A percentile compares a stretch with the other conserved stretches of the same genome.
These are phyloP conservation scores for Etia nguti DNA, from an alignment of 2,113 vertebrate species.

Conservation along the genomic window DNA sequence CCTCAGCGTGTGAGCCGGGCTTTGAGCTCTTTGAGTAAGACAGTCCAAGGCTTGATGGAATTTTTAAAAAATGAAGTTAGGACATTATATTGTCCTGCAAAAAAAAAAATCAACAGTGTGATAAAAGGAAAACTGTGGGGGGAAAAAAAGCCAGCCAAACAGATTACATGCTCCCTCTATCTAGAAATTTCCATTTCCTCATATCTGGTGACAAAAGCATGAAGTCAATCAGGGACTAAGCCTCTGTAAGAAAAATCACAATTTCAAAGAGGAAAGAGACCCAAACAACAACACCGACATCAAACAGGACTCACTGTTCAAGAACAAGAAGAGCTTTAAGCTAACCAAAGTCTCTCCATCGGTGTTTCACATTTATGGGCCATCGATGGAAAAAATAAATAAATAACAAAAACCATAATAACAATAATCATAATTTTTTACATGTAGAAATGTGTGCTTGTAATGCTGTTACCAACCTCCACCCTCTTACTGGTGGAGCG, in stretches of 20 bases:
- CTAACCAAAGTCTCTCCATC: background rate
- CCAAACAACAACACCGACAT: constrained; percentile 26
- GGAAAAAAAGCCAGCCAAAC: constrained; percentile 13
- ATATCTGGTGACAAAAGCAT: constrained; percentile 28
- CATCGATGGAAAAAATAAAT: background rate
- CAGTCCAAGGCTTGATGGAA: constrained; percentile 46
- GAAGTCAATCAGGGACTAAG: constrained; percentile 28
- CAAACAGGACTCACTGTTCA: constrained; percentile 16
- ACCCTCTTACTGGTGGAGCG: background rate
- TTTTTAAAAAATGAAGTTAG: constrained; percentile 47
- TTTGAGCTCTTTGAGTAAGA: constrained; percentile 50
- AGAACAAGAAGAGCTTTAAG: background rate
- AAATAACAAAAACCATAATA: background rate
- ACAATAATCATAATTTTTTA: background rate
- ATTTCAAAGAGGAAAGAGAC: background rate
- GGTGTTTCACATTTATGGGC: background rate
- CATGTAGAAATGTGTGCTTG: background rate
- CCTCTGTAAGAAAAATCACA: background rate
- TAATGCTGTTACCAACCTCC: background rate
- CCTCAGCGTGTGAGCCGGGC: constrained; percentile 45
- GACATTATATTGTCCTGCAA: constrained; percentile 54
- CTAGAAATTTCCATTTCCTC: background rate
- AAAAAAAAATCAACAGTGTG: background rate
- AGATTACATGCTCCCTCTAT: constrained; percentile 9
- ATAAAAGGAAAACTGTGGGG: constrained; percentile 15